Conservation (phyloP, 2,113 vertebrate genomes). For the Chaenogobius annularis region DNA sequence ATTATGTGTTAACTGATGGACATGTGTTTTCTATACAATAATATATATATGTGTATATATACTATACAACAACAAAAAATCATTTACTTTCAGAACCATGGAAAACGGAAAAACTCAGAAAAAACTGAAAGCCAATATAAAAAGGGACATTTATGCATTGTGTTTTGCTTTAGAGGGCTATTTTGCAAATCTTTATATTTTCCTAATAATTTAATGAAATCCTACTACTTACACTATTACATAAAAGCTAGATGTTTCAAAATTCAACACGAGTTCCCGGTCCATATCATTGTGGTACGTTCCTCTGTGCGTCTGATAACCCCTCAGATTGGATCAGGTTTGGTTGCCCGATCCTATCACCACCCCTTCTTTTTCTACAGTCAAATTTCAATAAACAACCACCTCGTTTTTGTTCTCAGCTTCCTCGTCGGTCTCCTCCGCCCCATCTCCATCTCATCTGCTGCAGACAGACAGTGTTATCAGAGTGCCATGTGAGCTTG, state of each 20-base stretch:
- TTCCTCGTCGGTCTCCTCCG: constrained; percentile 10
- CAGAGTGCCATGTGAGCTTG: constrained; percentile 45
- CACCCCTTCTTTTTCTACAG: constrained; percentile 17
- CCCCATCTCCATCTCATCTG: constrained; percentile 26
- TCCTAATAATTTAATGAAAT: no score
- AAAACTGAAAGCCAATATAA: no score
- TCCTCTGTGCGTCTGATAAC: constrained; percentile 54
- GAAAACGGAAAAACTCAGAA: no score
- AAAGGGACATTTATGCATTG: no score
- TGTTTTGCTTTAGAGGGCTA: neutral
- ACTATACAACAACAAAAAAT: no score
- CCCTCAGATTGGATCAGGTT: constrained; percentile 43
- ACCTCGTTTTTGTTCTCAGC: neutral
- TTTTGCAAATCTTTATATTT: neutral
- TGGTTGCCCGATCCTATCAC: constrained; percentile 71
- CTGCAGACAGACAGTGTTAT: constrained; percentile 66
- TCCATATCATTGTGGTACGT: constrained; percentile 47
- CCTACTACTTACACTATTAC: neutral
- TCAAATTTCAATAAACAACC: constrained; percentile 35
- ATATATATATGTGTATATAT: no score
- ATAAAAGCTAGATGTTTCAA: neutral
- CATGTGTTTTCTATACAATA: no score
- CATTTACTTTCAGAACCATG: no score
- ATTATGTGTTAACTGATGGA: no score
- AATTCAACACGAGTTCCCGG: neutral